Conservation (phyloP, 2,797 vertebrate genomes). For the Basileuterus tristriatus region DNA sequence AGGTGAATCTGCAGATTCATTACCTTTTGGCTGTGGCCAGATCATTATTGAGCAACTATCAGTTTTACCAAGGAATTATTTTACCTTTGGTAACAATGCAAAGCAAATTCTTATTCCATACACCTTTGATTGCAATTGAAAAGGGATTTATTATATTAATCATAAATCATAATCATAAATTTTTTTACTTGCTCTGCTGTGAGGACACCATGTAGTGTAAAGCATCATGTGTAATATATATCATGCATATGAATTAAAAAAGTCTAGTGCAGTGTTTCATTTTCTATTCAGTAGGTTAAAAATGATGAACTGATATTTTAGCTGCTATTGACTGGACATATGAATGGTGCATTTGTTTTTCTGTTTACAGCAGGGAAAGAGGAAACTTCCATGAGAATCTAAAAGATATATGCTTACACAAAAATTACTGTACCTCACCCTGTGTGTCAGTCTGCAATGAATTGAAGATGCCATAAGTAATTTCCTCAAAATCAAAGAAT, state of each 20-base stretch:
- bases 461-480: not conserved
- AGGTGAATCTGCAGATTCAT: constrained; percentile 50
- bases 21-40: constrained; percentile 24
- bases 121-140: constrained; percentile 27
- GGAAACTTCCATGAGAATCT: not conserved
- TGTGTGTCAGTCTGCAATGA: not conserved
- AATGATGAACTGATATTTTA: not conserved
- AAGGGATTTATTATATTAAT: constrained; percentile 44
- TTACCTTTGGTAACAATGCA: not conserved
- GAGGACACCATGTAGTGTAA: not conserved
- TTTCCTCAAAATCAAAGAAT: not conserved
- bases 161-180: constrained; percentile 13
- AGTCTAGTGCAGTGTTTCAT: not conserved
- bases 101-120: constrained; percentile 33
- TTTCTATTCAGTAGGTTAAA: not conserved
- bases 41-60: not conserved
- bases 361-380: not conserved
- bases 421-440: not conserved
- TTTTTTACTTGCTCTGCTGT: not conserved
- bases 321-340: not conserved
- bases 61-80: constrained; percentile 51
- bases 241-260: not conserved
- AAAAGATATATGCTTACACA: not conserved
- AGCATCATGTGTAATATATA: not conserved
- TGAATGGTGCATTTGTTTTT: not conserved